A percentile compares a stretch with the other conserved stretches of the same genome.
Conservation (phyloP, 1,140 invertebrate species). For the Drosophila takahashii region DNA sequence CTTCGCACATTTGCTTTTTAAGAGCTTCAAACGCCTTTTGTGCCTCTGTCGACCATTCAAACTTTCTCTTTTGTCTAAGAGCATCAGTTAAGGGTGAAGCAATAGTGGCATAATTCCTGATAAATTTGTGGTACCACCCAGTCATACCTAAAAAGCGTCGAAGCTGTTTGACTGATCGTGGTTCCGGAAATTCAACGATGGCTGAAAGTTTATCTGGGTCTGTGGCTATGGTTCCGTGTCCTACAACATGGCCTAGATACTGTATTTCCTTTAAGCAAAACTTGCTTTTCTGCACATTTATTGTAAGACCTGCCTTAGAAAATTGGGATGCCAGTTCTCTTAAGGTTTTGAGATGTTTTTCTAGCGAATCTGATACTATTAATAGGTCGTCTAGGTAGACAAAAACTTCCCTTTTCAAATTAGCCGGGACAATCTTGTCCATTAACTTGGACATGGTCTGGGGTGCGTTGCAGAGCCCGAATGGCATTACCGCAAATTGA, state of each 20-base stretch:
- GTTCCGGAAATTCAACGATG: not conserved
- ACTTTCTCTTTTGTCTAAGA: no score
- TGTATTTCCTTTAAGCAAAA: no score
- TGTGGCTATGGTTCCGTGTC: no score
- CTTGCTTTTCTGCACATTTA: not conserved
- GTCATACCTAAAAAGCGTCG: not conserved
- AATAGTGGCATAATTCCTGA: not conserved
- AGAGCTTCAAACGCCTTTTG: not conserved
- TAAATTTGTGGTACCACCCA: not conserved
- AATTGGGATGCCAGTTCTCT: not conserved
- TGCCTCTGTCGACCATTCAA: not conserved
- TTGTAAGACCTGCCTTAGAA: not conserved
- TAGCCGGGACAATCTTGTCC: not conserved
- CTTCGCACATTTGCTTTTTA: not conserved
- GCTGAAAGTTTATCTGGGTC: not conserved
- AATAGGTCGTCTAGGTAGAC: not conserved
- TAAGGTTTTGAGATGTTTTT: not conserved
- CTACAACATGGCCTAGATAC: no score
- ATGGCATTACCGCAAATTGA: no score
- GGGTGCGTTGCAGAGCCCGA: no score
- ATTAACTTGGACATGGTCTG: no score
- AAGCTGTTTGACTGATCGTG: not conserved
- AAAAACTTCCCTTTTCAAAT: conserved; percentile 2
- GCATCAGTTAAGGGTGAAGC: not conserved
- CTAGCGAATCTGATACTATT: not conserved